A percentile compares a stretch with the other conserved stretches of the same genome.
These are phyloP conservation scores for Gallinago jamesoni DNA, from an alignment of 2,113 vertebrate genomes.

Conservation along the genomic window DNA sequence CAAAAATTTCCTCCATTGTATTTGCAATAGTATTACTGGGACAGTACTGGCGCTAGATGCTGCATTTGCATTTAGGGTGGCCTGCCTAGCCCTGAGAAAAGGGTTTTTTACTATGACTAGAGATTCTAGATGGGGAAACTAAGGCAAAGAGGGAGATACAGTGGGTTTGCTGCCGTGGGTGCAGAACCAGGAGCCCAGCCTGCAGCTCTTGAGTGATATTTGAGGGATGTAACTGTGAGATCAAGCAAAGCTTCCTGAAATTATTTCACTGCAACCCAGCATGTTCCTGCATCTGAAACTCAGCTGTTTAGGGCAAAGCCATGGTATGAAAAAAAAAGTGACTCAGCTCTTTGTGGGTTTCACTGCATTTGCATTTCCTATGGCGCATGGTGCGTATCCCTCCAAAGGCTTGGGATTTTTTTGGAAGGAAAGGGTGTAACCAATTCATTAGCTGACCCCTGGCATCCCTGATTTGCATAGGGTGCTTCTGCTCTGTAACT, in stretches of 20 bases:
- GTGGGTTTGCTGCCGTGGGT: background rate
- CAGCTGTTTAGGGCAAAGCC: background rate
- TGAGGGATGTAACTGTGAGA: background rate
- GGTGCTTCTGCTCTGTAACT: slow-evolving; percentile 42
- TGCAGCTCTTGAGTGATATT: background rate
- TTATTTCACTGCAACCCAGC: background rate
- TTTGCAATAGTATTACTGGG: background rate
- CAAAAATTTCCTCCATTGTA: background rate
- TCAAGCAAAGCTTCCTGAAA: background rate
- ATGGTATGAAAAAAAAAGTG: background rate
- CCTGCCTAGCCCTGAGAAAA: background rate
- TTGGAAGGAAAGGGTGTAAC: slow-evolving; percentile 4
- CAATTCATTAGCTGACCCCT: slow-evolving; percentile 14
- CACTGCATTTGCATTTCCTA: background rate
- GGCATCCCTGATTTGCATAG: slow-evolving; percentile 51
- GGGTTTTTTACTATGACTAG: background rate
- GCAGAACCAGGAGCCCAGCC: background rate
- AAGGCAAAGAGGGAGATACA: background rate
- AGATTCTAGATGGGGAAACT: background rate
- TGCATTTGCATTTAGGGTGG: background rate
- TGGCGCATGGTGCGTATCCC: background rate
- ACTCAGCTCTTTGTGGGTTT: background rate
- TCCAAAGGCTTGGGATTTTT: background rate
- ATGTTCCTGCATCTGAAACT: background rate
- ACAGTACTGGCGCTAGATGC: background rate